Evolutionary conservation across 2,888 invertebrate species (phyloP), one percentile per base, ranked within the genome.

Genomic region (Parochlus steinenii): DNA sequence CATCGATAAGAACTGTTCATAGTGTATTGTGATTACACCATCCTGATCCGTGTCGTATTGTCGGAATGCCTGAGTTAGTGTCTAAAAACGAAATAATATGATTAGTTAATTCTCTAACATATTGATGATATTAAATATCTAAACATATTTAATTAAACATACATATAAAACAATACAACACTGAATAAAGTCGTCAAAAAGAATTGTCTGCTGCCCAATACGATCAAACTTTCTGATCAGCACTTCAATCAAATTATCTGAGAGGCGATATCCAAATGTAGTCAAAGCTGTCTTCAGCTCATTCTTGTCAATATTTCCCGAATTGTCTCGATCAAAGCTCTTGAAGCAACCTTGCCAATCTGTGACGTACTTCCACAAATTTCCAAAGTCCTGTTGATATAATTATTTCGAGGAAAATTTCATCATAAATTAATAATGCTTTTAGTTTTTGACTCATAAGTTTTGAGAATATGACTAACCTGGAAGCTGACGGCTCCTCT

Each of bases 181-280:
- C 55, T 95, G 95, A 46, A 97, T 95, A 55, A 97, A 97, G 58
- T 98, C 97, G 63, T 98, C 97, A 61, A 98, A 98, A 35, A 87
- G 71, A 47, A 98, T 85, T 6, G 80, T 82, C 20, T 89, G 87
- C 33, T 69, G 64, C n/a, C 90, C 90, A 49, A 75, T 78, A 44
- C 95, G 68, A 61, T 97, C 97, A 61, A 93, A 98, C 59, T 95
- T 95, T 45, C 78, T 71, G 34, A 98, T 65, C 49, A 97, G 67
- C 23, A 79, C 69, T 41, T 71, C 72, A 39, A 89, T 69, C 35
- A 93, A 70, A 39, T 70, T 68, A 47, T 90, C 87, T 0, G 86
- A 82, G 22, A 98, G 61, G 41, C 80, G 64, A 54, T 86, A 86
- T 26, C 92, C 93, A 60, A 97, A 97, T 10, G 83, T 74, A 3